Evolutionary conservation across 2,888 invertebrate species (phyloP).

Genomic region (Sphaeridia pumilis): DNA sequence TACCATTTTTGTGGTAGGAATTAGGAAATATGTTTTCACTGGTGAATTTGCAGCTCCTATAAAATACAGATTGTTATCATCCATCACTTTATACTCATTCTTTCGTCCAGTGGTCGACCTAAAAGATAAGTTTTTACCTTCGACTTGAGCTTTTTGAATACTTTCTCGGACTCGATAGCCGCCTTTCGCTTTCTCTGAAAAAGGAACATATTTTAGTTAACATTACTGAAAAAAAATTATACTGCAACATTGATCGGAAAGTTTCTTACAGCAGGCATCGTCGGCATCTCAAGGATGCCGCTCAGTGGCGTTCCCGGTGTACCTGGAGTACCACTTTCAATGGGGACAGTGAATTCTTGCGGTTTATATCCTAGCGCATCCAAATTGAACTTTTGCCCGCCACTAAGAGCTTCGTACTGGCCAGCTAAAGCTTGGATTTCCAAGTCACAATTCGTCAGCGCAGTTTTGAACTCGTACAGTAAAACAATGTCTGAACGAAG

Average conservation of each 20-base stretch:
- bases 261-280: conserved; percentile 14
- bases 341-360: conserved; percentile 9
- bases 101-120: no score
- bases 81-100: no score
- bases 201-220: no score
- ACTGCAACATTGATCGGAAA: no score
- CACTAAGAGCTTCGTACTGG: conserved; percentile 80
- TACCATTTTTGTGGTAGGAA: no score
- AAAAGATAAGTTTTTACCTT: no score
- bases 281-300: conserved; percentile 11
- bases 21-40: no score
- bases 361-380: conserved; percentile 7
- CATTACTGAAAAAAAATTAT: no score
- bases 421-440: conserved; percentile 88
- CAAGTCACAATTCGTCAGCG: conserved; percentile 82
- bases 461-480: conserved; percentile 78
- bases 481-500: conserved; percentile 89
- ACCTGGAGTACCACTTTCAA: conserved; percentile 11
- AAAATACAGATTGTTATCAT: no score
- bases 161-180: conserved; percentile 43
- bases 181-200: conserved; percentile 44
- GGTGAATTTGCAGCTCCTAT: no score
- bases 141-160: conserved; percentile 42
- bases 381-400: conserved; percentile 62
- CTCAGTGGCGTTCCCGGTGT: conserved; percentile 13